phyloP scores from a whole-genome alignment of 2,113 vertebrate species.

The Coptodon bakossiorum region DNA sequence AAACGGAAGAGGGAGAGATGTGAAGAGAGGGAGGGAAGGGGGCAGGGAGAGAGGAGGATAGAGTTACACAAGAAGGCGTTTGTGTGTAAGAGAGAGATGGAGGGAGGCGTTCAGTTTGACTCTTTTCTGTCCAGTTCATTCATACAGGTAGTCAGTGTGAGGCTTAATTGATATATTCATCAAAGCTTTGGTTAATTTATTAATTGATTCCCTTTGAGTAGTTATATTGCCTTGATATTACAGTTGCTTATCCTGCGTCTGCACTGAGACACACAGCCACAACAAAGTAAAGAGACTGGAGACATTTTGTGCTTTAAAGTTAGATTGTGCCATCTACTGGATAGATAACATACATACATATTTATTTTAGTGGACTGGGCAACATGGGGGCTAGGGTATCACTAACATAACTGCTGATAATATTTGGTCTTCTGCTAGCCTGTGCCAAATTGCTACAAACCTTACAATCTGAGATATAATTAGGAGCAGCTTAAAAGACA shows the following conservation, averaged over 20 bases:
- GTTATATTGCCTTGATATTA: background rate
- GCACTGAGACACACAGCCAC: background rate
- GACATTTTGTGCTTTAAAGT: background rate
- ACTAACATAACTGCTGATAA: background rate
- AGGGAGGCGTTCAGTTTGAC: background rate
- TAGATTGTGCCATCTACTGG: constrained; percentile 57
- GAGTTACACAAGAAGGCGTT: constrained; percentile 33
- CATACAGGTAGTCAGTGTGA: background rate
- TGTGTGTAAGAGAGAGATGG: background rate
- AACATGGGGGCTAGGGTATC: background rate
- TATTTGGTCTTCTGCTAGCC: background rate
- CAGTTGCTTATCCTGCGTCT: background rate
- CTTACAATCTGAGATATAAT: background rate
- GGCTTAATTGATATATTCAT: background rate
- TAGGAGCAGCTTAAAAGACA: background rate
- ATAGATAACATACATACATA: background rate
- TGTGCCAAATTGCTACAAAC: background rate
- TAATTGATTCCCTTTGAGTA: background rate
- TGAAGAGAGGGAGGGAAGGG: background rate
- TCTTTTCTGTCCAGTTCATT: background rate
- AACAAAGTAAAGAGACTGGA: background rate
- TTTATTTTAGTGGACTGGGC: background rate
- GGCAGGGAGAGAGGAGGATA: constrained; percentile 12
- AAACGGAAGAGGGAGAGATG: background rate
- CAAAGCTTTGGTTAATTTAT: background rate